phyloP scores from a whole-genome alignment of 1,140 invertebrate genomes.

The Euura lappo region DNA sequence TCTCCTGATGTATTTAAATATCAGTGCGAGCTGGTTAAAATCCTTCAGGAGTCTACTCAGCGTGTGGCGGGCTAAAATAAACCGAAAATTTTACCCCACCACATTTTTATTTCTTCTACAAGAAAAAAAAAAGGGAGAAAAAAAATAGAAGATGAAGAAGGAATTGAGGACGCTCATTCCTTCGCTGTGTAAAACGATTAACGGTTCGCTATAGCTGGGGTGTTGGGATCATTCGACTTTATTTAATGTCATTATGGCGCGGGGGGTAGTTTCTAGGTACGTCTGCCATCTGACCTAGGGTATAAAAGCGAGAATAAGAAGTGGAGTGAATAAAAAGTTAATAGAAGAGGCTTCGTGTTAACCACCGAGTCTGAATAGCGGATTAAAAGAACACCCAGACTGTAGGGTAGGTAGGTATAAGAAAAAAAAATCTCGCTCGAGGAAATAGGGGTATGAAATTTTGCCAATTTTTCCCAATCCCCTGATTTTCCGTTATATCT shows the following conservation, averaged over 20 bases:
- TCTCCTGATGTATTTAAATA: constrained; percentile 46
- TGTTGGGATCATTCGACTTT: background rate
- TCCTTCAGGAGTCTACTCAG: background rate
- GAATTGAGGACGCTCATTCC: background rate
- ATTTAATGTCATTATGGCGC: background rate
- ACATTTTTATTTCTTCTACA: constrained; percentile 7
- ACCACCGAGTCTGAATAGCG: too few relatives aligned
- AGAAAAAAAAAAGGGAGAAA: constrained; percentile 15
- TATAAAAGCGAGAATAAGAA: background rate
- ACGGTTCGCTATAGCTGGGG: too few relatives aligned
- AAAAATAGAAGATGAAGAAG: background rate
- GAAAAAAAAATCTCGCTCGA: too few relatives aligned
- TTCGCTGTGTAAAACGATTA: too few relatives aligned
- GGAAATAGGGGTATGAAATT: too few relatives aligned
- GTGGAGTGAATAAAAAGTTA: too few relatives aligned
- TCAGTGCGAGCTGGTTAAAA: constrained; percentile 21
- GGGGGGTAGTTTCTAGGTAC: background rate
- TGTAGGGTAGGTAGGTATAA: too few relatives aligned
- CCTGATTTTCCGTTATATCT: constrained; percentile 12
- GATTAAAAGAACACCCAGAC: too few relatives aligned
- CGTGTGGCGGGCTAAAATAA: constrained; percentile 34
- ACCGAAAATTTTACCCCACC: background rate
- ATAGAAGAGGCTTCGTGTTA: too few relatives aligned
- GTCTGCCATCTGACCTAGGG: background rate
- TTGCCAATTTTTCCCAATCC: background rate